Base-by-base conservation (phyloP, 2,113 vertebrate species). In the Enhydra lutris region DNA sequence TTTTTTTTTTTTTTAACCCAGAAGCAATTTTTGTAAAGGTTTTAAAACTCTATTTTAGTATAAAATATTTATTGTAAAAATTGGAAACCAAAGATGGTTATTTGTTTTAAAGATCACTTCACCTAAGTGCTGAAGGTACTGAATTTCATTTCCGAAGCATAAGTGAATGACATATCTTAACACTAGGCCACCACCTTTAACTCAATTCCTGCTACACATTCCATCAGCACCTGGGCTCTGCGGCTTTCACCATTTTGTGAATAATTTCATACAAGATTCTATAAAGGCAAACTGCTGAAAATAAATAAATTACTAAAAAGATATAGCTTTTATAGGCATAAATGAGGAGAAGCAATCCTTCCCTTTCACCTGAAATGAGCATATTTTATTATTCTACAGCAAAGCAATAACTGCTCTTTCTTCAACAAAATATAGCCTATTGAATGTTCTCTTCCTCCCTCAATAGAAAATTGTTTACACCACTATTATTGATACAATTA, bases 31-130 rank as follows among this genome's bases (percentile, higher is more conserved):
- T 73, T 95, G 79, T 85, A 67, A 92, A 95, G 63, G 36, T 18
- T 55, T 74, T 86, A 81, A 93, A n/a, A 83, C 92, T 78, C 39
- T 97, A 10, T 39, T 24, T 95, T 80, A 55, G 17, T 55, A 98
- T n/a, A 73, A 97, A 95, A 96, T 2, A 17, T 15, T 85, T 69
- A 85, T 4, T 6, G 1, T 84, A 50, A 97, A 92, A 87, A 76
- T 87, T 74, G 4, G 65, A 91, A 52, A 93, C 20, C 95, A 97
- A 85, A 88, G 9, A 14, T n/a, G 73, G 29, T 76, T 84, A 74
- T 6, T 84, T 90, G 91, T 94, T 89, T 97, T 86, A 96, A 90
- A 21, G 5, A 39, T 61, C 74, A 89, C 89, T 98, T 94, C 65
- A 79, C 76, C 13, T 86, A 95, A 69, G 23, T 84, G 74, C 23